Evolutionary conservation across 2,888 invertebrate genomes (phyloP).

Genomic region (Drosophila recens): DNA sequence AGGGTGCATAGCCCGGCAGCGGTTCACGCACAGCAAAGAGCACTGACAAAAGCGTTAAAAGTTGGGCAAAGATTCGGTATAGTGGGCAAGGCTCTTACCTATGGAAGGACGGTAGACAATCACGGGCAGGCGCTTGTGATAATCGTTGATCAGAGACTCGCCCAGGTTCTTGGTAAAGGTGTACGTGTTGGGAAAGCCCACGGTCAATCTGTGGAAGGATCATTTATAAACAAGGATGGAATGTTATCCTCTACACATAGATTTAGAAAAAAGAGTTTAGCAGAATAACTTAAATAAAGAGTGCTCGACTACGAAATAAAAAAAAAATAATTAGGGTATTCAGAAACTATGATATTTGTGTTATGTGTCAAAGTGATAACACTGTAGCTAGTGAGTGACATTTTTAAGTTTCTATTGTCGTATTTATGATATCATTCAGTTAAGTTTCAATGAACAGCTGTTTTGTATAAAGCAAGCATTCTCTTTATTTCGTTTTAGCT

Average conservation of each 20-base stretch:
- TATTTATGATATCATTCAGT: too few relatives aligned
- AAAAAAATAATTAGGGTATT: too few relatives aligned
- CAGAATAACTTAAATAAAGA: too few relatives aligned
- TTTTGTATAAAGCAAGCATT: too few relatives aligned
- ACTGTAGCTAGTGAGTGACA: too few relatives aligned
- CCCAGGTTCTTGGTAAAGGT: constrained; percentile 95
- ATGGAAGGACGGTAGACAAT: constrained; percentile 95
- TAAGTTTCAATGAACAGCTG: too few relatives aligned
- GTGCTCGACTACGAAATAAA: too few relatives aligned
- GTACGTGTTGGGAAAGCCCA: constrained; percentile 92
- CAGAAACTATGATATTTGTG: too few relatives aligned
- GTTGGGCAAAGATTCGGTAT: background rate
- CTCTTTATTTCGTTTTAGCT: too few relatives aligned
- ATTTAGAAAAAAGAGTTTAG: background rate
- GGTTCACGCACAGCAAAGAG: constrained; percentile 72
- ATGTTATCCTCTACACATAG: background rate
- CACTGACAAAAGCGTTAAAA: constrained; percentile 42
- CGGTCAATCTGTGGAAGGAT: constrained; percentile 59
- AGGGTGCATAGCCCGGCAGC: constrained; percentile 73
- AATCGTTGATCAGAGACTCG: constrained; percentile 91
- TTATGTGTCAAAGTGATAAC: too few relatives aligned
- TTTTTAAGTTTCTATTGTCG: too few relatives aligned
- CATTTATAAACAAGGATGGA: background rate
- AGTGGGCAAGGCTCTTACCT: constrained; percentile 85
- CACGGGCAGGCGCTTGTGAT: constrained; percentile 88